Evolutionary conservation across 2,888 invertebrate genomes (phyloP), one percentile per base, ranked within the genome.

Genomic region (Hydriomena furcata): DNA sequence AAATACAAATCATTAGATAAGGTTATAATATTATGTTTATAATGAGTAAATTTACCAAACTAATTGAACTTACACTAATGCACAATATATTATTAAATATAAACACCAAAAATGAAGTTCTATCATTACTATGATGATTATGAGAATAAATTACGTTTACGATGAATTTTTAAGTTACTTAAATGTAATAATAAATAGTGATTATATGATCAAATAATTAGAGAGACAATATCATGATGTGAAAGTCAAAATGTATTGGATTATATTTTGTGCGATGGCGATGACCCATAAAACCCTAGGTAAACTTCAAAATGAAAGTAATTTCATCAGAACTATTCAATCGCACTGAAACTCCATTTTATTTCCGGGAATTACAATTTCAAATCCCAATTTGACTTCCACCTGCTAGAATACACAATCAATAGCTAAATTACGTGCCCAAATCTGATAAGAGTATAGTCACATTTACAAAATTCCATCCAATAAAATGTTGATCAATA

Each of bases 141-240:
- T 75, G 76, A 81, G 73, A 86, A 87, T 88, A 87, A 89, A 89
- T 87, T 85, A 88, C 84, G 80, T 79, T 81, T 78, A 81, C 73
- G 69, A 77, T 81, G 74, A 82, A 81, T 82, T 81, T 17, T 87
- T 84, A 85, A 81, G 73, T 87, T 87, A 89, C 87, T 86, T 88
- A 88, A 84, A 84, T 84, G 38, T 87, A 84, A 83, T 83, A 88
- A 89, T 89, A 89, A 89, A 88, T 89, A 89, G 84, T 76, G 84
- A 88, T 86, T 87, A 89, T 81, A 86, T 73, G 81, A 82, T 79
- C 73, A 86, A 88, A 79, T 73, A 82, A 79, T 80, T 79, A 89
- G 85, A 88, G 86, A 88, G 87, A 82, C 86, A 86, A 88, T 87
- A 89, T 87, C 81, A 82, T 77, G 69, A 48, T 65, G 81, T 82